A percentile compares a stretch with the other conserved stretches of the same genome.
Evolutionary conservation across 2,888 invertebrate genomes (phyloP).

Genomic region (Pollenia amentaria): DNA sequence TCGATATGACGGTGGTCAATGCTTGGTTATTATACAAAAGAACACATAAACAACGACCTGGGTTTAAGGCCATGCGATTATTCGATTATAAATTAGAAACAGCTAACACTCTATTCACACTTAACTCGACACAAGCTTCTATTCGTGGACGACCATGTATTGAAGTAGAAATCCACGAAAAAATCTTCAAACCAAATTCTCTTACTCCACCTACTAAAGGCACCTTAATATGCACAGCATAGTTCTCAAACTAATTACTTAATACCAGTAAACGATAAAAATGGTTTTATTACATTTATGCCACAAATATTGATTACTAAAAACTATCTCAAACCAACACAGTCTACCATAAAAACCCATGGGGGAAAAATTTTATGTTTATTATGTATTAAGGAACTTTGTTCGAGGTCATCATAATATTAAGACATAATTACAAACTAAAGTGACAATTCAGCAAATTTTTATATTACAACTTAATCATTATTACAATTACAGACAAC

Average conservation of each 20-base stretch:
- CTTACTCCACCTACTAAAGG: too few species aligned
- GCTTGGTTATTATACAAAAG: conserved; percentile 7
- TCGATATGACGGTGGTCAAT: conserved; percentile 49
- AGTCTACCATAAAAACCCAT: neutral
- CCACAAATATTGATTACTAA: neutral
- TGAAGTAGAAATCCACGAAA: neutral
- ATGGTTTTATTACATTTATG: too few species aligned
- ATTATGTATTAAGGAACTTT: neutral
- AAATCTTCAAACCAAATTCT: too few species aligned
- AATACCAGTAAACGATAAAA: too few species aligned
- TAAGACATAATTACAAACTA: conserved; percentile 48
- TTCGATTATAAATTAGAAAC: neutral
- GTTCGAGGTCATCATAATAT: conserved; percentile 39
- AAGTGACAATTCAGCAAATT: conserved; percentile 14
- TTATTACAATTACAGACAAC: conserved; percentile 9
- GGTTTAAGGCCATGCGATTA: conserved; percentile 23
- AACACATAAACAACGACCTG: neutral
- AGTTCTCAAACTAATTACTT: too few species aligned
- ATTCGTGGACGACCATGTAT: neutral
- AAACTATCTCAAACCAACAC: neutral
- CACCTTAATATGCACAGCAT: too few species aligned
- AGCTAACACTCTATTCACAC: too few species aligned
- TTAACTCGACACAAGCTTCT: neutral
- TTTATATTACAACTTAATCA: neutral
- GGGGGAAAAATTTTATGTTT: conserved; percentile 8